Percentiles rank a stretch among this genome's conserved stretches.
phyloP scores from a whole-genome alignment of 2,113 vertebrate genomes.

The Collichthys lucidus region DNA sequence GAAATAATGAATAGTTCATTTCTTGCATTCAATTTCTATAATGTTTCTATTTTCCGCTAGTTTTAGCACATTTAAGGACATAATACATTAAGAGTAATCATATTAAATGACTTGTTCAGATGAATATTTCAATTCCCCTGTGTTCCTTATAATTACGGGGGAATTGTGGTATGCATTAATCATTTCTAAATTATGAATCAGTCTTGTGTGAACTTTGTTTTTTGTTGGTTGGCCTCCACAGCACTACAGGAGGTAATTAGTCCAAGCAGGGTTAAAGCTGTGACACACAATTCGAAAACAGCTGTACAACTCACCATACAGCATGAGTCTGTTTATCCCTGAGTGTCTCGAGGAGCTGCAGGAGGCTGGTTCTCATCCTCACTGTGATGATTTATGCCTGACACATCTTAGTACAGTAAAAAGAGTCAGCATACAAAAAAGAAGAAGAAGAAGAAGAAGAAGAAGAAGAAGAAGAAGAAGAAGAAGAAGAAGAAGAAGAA shows the following conservation, averaged over 20 bases:
- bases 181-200: constrained; percentile 41
- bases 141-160: constrained; percentile 5
- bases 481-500: too few species aligned
- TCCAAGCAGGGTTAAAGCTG: constrained; percentile 52
- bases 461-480: too few species aligned
- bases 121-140: not conserved
- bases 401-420: constrained; percentile 73
- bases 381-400: constrained; percentile 75
- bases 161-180: constrained; percentile 32
- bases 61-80: not conserved
- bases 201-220: constrained; percentile 5
- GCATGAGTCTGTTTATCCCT: constrained; percentile 40
- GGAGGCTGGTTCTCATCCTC: constrained; percentile 72
- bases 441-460: not conserved
- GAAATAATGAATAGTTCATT: constrained; percentile 38
- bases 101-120: constrained; percentile 1
- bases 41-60: not conserved
- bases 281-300: constrained; percentile 56
- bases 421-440: constrained; percentile 69
- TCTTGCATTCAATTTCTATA: not conserved
- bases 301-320: constrained; percentile 51
- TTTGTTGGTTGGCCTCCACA: constrained; percentile 25
- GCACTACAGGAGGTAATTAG: constrained; percentile 50
- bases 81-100: not conserved
- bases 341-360: constrained; percentile 31